These are phyloP conservation scores for Gymnobelideus leadbeateri DNA, from an alignment of 2,113 vertebrate species.

Conservation along the genomic window DNA sequence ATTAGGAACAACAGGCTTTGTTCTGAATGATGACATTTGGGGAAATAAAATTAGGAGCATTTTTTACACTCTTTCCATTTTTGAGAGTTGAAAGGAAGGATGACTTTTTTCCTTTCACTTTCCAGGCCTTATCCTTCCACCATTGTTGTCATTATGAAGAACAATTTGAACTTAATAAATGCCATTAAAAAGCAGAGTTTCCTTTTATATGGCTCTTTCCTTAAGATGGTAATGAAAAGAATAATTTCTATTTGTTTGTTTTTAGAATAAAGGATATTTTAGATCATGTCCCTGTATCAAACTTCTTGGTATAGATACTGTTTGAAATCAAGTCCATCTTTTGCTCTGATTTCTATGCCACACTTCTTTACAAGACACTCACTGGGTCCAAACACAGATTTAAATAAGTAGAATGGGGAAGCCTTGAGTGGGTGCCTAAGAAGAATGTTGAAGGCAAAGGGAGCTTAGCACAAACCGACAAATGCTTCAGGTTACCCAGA, in stretches of 20 bases:
- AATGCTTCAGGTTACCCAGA: not conserved
- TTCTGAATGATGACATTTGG: conserved; percentile 23
- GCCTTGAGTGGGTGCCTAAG: conserved; percentile 5
- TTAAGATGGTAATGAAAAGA: conserved; percentile 37
- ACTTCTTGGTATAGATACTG: conserved; percentile 11
- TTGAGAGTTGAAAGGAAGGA: not conserved
- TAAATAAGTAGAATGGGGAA: not conserved
- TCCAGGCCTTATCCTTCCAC: conserved; percentile 7
- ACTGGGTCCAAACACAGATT: conserved; percentile 27
- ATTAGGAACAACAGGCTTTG: not conserved
- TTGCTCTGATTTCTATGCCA: conserved; percentile 35
- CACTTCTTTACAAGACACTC: conserved; percentile 35
- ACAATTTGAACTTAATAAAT: conserved; percentile 50
- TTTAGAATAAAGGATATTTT: conserved; percentile 58
- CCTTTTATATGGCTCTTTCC: conserved; percentile 47
- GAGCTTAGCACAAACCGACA: not conserved
- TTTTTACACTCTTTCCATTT: conserved; percentile 24
- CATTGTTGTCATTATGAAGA: conserved; percentile 42
- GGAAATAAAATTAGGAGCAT: conserved; percentile 35
- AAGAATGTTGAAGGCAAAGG: conserved; percentile 27
- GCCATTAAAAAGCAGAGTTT: conserved; percentile 42
- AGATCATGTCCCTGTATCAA: conserved; percentile 31
- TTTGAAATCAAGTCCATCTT: conserved; percentile 2
- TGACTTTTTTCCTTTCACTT: conserved; percentile 16
- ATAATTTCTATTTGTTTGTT: conserved; percentile 64